Conservation (phyloP, 2,113 vertebrate species). For the Aix galericulata region DNA sequence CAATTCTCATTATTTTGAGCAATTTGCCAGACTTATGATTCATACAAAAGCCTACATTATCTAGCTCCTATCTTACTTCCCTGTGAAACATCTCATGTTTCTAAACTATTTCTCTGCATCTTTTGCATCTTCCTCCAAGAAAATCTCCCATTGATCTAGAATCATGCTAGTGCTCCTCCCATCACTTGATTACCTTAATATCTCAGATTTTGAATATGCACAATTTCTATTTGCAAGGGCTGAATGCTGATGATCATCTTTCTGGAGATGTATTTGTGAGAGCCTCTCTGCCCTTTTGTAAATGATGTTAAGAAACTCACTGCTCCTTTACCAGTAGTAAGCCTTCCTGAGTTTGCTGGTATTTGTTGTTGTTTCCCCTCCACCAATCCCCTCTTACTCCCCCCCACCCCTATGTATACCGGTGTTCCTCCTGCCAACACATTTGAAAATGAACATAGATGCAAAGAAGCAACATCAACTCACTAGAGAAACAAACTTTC, state of each 20-base stretch:
- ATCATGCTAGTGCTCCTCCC: not conserved
- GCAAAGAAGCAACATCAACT: not conserved
- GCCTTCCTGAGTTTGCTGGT: not conserved
- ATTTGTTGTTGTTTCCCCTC: not conserved
- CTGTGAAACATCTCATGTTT: not conserved
- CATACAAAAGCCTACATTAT: fast-evolving
- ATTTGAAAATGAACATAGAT: not conserved
- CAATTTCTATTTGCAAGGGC: fast-evolving
- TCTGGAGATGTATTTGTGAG: not conserved
- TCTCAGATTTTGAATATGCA: not conserved
- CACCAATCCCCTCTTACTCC: too few species aligned
- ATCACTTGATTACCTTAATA: not conserved
- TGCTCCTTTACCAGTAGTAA: not conserved
- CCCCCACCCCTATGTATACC: too few species aligned
- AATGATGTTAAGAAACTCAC: not conserved
- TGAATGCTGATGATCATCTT: not conserved
- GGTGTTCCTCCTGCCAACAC: not conserved
- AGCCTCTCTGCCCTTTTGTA: not conserved
- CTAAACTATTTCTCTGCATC: not conserved
- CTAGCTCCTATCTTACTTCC: not conserved
- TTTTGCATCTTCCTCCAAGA: not conserved
- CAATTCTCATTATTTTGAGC: not conserved
- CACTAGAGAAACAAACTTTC: not conserved
- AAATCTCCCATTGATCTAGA: not conserved
- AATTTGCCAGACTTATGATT: not conserved